Evolutionary conservation across 2,797 vertebrate species (phyloP).

Genomic region (Phrynocephalus guinanensis): DNA sequence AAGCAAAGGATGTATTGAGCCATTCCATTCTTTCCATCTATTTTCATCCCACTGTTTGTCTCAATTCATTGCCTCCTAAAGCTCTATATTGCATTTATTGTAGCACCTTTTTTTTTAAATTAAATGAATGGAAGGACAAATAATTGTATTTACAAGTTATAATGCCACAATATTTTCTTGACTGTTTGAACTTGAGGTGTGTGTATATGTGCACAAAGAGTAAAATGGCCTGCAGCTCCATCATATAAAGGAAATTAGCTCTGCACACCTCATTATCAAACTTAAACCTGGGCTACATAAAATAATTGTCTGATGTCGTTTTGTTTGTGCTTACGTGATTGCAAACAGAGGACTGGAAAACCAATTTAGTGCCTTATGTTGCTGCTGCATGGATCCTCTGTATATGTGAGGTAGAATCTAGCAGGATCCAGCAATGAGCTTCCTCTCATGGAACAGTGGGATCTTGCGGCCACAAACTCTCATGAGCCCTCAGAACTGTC

Average conservation of each 20-base stretch:
- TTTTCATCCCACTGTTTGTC: too few relatives aligned
- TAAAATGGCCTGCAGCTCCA: too few relatives aligned
- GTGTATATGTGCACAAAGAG: not conserved
- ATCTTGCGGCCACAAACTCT: not conserved
- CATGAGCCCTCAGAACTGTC: not conserved
- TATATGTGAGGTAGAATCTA: not conserved
- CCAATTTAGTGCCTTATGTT: not conserved
- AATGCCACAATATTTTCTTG: not conserved
- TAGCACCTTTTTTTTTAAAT: too few relatives aligned
- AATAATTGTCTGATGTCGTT: too few relatives aligned
- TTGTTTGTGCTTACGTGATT: too few relatives aligned
- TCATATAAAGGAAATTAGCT: not conserved
- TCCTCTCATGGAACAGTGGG: not conserved
- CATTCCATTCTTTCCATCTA: too few relatives aligned
- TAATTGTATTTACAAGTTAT: not conserved
- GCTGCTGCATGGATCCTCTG: not conserved
- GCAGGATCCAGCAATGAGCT: not conserved
- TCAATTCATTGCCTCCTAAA: too few relatives aligned
- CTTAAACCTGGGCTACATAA: too few relatives aligned
- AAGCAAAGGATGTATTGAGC: too few relatives aligned
- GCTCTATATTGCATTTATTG: too few relatives aligned
- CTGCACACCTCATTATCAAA: not conserved
- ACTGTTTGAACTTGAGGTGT: not conserved
- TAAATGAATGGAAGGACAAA: not conserved
- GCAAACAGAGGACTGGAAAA: not conserved